Evolutionary conservation across 2,113 vertebrate species (phyloP).

Genomic region (Oreochromis tanganicae): DNA sequence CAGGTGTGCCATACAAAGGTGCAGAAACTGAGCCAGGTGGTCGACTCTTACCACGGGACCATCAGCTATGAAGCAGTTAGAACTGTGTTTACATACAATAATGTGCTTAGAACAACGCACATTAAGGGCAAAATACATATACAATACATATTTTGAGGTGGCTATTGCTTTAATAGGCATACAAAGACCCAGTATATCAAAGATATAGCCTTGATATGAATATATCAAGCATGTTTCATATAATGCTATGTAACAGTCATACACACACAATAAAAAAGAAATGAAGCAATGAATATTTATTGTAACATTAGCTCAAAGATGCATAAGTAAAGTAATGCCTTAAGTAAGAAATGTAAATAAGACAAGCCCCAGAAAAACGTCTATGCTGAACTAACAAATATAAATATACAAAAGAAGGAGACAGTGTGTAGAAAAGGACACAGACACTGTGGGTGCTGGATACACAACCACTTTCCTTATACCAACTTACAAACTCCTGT

Average conservation of each 20-base stretch:
- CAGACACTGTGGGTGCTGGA: background rate
- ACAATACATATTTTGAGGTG: background rate
- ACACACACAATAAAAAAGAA: background rate
- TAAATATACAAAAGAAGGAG: background rate
- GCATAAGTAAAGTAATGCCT: background rate
- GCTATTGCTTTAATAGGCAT: background rate
- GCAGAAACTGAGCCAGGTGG: background rate
- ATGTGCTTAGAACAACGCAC: background rate
- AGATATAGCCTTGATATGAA: background rate
- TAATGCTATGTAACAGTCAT: background rate
- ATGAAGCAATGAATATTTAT: slow-evolving; percentile 11
- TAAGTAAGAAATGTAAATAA: background rate
- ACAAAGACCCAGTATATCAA: background rate
- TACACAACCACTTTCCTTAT: background rate
- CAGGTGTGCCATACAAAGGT: background rate
- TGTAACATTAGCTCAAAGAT: background rate
- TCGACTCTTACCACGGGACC: background rate
- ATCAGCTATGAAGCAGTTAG: background rate
- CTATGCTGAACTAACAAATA: background rate
- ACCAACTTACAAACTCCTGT: background rate
- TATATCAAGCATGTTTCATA: background rate
- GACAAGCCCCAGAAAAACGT: background rate
- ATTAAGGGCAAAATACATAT: background rate
- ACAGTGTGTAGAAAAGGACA: background rate
- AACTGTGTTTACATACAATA: background rate